Evolutionary conservation across 2,113 vertebrate genomes (phyloP).

Genomic region (Actinemys pallida): DNA sequence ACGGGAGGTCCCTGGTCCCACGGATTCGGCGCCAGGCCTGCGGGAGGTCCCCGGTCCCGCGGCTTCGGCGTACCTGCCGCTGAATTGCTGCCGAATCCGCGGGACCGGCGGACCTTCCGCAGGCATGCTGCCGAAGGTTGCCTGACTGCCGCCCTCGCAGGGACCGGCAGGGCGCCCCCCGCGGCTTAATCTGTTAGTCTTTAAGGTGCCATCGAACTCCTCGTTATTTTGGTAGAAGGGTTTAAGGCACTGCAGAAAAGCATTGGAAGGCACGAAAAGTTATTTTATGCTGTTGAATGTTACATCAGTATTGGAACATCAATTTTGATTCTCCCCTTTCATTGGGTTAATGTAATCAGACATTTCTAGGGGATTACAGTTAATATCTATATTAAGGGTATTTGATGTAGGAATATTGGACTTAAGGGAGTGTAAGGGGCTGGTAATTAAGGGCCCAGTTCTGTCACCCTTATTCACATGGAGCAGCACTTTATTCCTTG

Average conservation of each 20-base stretch:
- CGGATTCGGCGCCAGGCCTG: no score
- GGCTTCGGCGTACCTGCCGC: no score
- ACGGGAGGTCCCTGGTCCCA: no score
- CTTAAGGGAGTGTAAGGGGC: not conserved
- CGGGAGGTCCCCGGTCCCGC: no score
- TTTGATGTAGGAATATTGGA: not conserved
- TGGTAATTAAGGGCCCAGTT: not conserved
- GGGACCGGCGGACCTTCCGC: no score
- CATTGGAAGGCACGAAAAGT: not conserved
- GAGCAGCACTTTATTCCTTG: not conserved
- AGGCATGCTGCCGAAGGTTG: no score
- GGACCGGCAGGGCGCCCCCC: no score
- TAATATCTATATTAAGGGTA: not conserved
- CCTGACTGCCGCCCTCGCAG: no score
- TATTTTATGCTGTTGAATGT: not conserved
- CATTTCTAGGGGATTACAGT: not conserved
- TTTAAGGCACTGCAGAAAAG: not conserved
- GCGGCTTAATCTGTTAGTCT: no score
- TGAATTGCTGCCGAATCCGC: no score
- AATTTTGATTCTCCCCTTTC: not conserved
- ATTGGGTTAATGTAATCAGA: not conserved
- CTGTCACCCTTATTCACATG: not conserved
- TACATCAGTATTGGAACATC: fast-evolving
- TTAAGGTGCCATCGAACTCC: no score
- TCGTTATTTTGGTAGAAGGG: not conserved